Percentiles rank a stretch among this genome's conserved stretches.
phyloP scores from a whole-genome alignment of 2,797 vertebrate genomes.

The Streptopelia turtur region DNA sequence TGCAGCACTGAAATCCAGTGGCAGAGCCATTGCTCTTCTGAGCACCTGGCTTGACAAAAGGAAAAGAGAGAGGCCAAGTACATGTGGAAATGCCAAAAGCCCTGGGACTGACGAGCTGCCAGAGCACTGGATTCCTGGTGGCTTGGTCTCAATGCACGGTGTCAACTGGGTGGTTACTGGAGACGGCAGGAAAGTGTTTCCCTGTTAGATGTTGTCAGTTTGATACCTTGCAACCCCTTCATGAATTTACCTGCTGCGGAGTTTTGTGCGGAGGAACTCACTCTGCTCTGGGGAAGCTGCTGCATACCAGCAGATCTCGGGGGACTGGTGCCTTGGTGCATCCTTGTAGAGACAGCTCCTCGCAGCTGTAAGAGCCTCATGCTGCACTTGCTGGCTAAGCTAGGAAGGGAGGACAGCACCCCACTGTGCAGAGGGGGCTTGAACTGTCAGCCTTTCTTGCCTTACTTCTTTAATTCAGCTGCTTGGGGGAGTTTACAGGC shows the following conservation, averaged over 20 bases:
- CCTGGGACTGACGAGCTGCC: not conserved
- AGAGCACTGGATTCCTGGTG: not conserved
- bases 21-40: not conserved
- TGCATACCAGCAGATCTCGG: not conserved
- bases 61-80: not conserved
- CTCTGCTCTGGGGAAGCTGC: not conserved
- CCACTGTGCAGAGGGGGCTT: not conserved
- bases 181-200: not conserved
- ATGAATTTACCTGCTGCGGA: accelerated
- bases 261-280: not conserved
- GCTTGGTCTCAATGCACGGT: not conserved
- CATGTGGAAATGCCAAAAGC: not conserved
- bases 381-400: not conserved
- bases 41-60: not conserved
- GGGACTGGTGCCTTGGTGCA: not conserved
- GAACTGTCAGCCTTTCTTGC: not conserved
- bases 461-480: not conserved
- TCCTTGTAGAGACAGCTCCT: not conserved
- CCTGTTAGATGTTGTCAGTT: not conserved
- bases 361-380: not conserved
- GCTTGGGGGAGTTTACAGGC: not conserved
- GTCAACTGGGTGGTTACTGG: not conserved
- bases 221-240: not conserved
- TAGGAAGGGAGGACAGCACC: not conserved
- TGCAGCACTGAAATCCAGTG: not conserved